Evolutionary conservation across 2,888 invertebrate species (phyloP).

Genomic region (Rhagophthalmus giganteus): DNA sequence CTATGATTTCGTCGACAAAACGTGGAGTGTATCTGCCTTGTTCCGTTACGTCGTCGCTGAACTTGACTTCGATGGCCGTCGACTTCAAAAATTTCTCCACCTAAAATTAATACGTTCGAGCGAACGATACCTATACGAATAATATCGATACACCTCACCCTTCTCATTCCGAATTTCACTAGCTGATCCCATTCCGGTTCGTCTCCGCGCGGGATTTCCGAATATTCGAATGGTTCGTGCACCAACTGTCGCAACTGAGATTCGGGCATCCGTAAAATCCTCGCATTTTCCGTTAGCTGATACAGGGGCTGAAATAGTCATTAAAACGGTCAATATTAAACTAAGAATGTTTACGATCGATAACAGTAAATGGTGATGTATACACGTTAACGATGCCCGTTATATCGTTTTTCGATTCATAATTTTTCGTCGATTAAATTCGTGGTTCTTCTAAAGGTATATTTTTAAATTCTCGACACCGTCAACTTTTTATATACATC

Average conservation of each 20-base stretch:
- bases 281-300: constrained; percentile 69
- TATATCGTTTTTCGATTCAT: too few species aligned
- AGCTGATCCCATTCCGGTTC: constrained; percentile 83
- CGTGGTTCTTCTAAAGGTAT: too few species aligned
- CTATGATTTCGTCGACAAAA: constrained; percentile 81
- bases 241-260: constrained; percentile 68
- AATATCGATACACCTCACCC: constrained; percentile 58
- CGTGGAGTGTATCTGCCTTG: constrained; percentile 75
- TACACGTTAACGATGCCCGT: too few species aligned
- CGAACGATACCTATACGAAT: too few species aligned
- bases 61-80: constrained; percentile 72
- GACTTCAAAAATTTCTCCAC: constrained; percentile 73
- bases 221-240: constrained; percentile 75
- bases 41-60: constrained; percentile 76
- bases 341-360: too few species aligned
- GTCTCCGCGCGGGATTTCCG: constrained; percentile 69
- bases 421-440: too few species aligned
- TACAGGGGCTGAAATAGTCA: constrained; percentile 50
- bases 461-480: too few species aligned
- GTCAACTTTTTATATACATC: too few species aligned
- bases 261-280: constrained; percentile 69
- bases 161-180: constrained; percentile 75
- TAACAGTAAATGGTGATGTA: too few species aligned
- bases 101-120: too few species aligned
- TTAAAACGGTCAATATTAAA: too few species aligned